phyloP scores from a whole-genome alignment of 2,113 vertebrate species.

The Psilopsiagon aymara region DNA sequence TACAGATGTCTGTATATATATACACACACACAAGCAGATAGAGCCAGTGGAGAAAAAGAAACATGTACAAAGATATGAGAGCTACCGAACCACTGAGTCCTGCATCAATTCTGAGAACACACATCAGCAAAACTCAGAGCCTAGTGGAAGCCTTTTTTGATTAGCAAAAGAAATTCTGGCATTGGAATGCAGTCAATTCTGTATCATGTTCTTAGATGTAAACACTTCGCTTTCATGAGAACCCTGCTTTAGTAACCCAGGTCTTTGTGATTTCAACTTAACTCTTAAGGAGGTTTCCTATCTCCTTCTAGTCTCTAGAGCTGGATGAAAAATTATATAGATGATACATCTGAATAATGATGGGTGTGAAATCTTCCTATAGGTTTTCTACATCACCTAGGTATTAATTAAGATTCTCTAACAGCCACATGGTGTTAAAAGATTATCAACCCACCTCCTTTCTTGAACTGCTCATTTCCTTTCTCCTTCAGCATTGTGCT shows the following conservation, averaged over 20 bases:
- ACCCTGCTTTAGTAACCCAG: neutral
- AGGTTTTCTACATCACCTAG: neutral
- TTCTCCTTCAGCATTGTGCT: slow-evolving; percentile 87
- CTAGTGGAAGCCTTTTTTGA: neutral
- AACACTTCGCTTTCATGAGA: neutral
- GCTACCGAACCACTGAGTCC: neutral
- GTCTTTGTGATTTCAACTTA: neutral
- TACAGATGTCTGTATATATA: neutral
- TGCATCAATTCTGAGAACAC: neutral
- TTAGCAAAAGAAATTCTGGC: neutral
- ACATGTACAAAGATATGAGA: neutral
- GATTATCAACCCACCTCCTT: slow-evolving; percentile 78
- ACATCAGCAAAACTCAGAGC: neutral
- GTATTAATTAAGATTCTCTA: neutral
- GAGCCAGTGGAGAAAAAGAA: neutral
- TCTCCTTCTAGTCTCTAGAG: neutral
- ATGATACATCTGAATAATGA: neutral
- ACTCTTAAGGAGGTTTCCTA: neutral
- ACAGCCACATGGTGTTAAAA: neutral
- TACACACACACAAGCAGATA: neutral
- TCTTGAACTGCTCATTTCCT: slow-evolving; percentile 91
- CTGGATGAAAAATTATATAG: neutral
- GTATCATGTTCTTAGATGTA: neutral
- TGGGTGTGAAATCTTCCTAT: neutral
- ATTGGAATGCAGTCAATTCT: neutral